Base-by-base conservation (phyloP, 2,888 invertebrate genomes). In the Mythimna ferrago region DNA sequence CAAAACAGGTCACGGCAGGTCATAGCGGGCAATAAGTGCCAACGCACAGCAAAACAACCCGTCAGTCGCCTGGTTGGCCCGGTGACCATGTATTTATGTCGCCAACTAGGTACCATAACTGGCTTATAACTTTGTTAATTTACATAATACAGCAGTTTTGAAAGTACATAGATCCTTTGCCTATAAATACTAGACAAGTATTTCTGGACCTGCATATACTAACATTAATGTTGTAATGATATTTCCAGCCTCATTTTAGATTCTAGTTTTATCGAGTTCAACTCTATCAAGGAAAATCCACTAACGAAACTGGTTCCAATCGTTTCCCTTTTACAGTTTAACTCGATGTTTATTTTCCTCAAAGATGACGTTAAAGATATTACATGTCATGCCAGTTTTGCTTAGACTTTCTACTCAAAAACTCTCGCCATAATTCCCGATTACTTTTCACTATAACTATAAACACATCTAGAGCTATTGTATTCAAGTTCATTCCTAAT, bases 401-500 rank as follows among this genome's bases (percentile, higher is more conserved):
- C 9, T 14, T 9, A 0, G 19, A 14, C 64, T 19, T 57, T 19
- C 6, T 64, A 1, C 51, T 32, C 0, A 71, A 26, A 58, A 9
- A 71, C 1, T 71, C 38, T 6, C 2, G 7, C 66, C 66, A 66
- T 19, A 56, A 6, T 19, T 26, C 26, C 16, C 66, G 26, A 26
- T 66, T 66, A 41, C 56, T 66, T 56, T 41, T 66, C 6, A 66
- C 54, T 66, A 66, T 7, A 21, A 66, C 3, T 56, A 70, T 53
- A 51, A 57, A 70, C 7, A 70, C 48, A 51, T 57, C 48, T 9
- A 70, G 26, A 19, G 38, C 65, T 48, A 51, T 51, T 19, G 51
- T 74, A 26, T 74, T 74, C 4, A 74, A 38, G 11, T 41, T 26
- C n/a, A 60, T 44, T 9, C 64, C 73, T 11, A 64, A 35, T 41